Evolutionary conservation across 2,797 vertebrate genomes (phyloP), one percentile per base, ranked within the genome.

Genomic region (Chelon auratus): DNA sequence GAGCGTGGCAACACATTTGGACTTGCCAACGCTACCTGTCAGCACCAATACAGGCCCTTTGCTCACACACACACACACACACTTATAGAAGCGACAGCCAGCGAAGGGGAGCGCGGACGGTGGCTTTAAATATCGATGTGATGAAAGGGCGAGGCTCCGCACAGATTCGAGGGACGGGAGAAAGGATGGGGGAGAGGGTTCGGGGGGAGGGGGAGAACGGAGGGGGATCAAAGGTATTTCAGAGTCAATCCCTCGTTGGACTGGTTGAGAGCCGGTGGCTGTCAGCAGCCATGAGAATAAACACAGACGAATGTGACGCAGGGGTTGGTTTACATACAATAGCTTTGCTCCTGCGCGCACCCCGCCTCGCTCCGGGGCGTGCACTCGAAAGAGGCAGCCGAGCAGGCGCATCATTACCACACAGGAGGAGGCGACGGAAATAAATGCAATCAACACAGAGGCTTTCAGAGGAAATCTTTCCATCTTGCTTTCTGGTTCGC

Each of bases 281-380:
- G 88, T 89, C 88, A 80, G 77, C 42, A 56, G 80, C 62, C 61
- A 88, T 88, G 83, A 91, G 80, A 89, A 80, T 72, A 91, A 86
- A 91, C 88, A 86, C 57, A 5, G 67, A 80, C 79, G 53, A 74
- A 74, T 58, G 80, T 69, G 69, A 84, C 9, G 33, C 78, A 40
- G 10, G 33, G 43, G 43, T 57, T 17, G 56, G 77, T 85, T 87
- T 75, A 84, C 81, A 87, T 57, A 57, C 72, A 75, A 37, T 56
- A 47, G 70, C 74, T 64, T 69, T 45, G 56, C 63, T 20, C 45
- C 74, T 37, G 42, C 18, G 37, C 68, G 48, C 55, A 50, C 30
- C 30, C 30, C 30, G 7, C 2, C 30, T 33, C 5, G 30, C 30
- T 6, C 5, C 30, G 30, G 30, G 15, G 45, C 39, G 39, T 40